Evolutionary conservation across 2,888 invertebrate species (phyloP).

Genomic region (Ganaspis brasiliensis): DNA sequence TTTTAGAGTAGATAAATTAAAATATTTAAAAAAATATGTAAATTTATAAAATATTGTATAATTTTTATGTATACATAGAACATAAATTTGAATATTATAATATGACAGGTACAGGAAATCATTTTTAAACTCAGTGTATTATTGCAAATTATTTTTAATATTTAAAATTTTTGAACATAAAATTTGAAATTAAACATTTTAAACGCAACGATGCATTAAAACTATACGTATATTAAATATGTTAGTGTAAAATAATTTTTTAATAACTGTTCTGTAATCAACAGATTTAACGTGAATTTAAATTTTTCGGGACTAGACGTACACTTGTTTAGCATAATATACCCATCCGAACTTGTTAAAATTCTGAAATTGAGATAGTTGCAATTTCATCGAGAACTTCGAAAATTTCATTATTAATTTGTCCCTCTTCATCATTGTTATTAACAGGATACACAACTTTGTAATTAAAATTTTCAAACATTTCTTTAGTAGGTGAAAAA

Average conservation of each 20-base stretch:
- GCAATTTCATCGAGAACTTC: background rate
- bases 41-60: too few relatives aligned
- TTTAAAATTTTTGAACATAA: background rate
- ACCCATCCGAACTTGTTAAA: background rate
- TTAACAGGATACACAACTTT: constrained; percentile 41
- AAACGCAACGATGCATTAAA: background rate
- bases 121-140: background rate
- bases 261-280: background rate
- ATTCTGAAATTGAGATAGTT: background rate
- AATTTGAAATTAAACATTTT: background rate
- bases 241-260: background rate
- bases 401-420: background rate
- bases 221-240: background rate
- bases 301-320: background rate
- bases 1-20: too few relatives aligned
- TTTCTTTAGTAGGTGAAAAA: constrained; percentile 40
- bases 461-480: constrained; percentile 43
- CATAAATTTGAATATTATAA: too few relatives aligned
- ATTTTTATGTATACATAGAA: constrained; percentile 11
- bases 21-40: too few relatives aligned
- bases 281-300: background rate
- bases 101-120: too few relatives aligned
- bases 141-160: background rate
- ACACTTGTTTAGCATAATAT: background rate
- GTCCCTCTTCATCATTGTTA: background rate